Evolutionary conservation across 1,140 invertebrate species (phyloP), one percentile per base, ranked within the genome.

Genomic region (Thalassaphorura encarpata): DNA sequence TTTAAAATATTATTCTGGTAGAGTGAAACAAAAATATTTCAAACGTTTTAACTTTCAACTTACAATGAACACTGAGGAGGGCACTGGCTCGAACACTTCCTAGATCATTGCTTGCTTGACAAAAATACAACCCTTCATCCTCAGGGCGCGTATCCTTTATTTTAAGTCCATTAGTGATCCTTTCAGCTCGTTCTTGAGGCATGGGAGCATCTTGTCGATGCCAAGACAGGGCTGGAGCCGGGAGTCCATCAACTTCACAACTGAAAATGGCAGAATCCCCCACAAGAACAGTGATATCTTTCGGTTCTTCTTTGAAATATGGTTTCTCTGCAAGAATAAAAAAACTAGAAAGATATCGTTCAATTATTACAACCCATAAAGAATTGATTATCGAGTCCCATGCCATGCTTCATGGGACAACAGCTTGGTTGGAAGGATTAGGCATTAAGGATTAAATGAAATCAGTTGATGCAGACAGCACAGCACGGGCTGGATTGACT

Each of bases 161-260:
- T 41, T 79, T 74, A 19, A 91, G 69, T 67, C 84, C 84, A 66
- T 86, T 83, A 41, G 86, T 83, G 40, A 83, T 71, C 48, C 87
- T 82, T 40, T 82, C 77, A 5, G 82, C 83, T 62, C 84, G 75
- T 5, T 83, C 82, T 36, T 59, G 56, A 0, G 85, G 84, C 75
- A 90, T 87, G 67, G 85, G 83, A n/a, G 83, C 85, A 60, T 87
- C 85, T 69, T 91, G 84, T 66, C 89, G 83, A 45, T 84, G 80
- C 93, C 92, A 94, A 43, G 91, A 79, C 13, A 94, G 82, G 62
- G 87, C 82, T 0, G 90, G 88, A 24, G 78, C 24, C 31, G 60
- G 60, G 71, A 92, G 88, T 13, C 92, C 93, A 49, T 85, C 85
- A 0, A 90, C 89, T 49, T 82, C 79, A 69, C 93, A 97, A 43